Conservation (phyloP, 2,797 vertebrate genomes). For the Micrastur ruficollis region DNA sequence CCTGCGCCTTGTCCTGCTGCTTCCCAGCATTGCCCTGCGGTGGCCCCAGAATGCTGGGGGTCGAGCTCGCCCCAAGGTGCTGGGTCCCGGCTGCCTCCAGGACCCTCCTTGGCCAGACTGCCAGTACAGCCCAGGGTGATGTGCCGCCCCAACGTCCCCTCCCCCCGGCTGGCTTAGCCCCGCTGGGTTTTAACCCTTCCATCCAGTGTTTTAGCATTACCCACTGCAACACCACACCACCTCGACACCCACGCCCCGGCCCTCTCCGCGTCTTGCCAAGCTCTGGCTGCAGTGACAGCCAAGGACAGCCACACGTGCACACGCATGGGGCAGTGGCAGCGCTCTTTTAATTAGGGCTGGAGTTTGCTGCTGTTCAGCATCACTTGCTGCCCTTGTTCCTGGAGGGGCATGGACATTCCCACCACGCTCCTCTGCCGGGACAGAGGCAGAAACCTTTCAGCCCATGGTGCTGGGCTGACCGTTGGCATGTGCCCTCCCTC, state of each 20-base stretch:
- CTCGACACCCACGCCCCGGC: accelerated
- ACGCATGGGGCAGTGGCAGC: accelerated
- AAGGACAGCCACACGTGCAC: accelerated
- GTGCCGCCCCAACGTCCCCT: too few relatives aligned
- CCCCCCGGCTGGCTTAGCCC: not conserved
- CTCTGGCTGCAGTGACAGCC: not conserved
- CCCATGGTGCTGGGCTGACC: accelerated
- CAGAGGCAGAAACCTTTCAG: not conserved
- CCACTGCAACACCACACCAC: accelerated
- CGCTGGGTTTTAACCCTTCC: not conserved
- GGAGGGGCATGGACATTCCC: not conserved
- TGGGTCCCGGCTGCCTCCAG: not conserved
- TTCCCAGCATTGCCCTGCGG: accelerated
- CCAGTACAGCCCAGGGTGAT: accelerated
- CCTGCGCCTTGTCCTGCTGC: not conserved
- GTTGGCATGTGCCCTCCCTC: accelerated
- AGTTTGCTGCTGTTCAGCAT: not conserved
- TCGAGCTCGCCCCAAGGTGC: not conserved
- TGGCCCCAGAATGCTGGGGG: not conserved
- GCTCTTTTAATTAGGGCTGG: not conserved
- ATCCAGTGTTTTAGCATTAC: accelerated
- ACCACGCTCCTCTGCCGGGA: not conserved
- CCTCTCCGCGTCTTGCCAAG: accelerated
- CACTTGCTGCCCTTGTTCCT: not conserved
- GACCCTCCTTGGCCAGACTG: not conserved